Evolutionary conservation across 2,888 invertebrate species (phyloP).

Genomic region (Orchestes rusci): DNA sequence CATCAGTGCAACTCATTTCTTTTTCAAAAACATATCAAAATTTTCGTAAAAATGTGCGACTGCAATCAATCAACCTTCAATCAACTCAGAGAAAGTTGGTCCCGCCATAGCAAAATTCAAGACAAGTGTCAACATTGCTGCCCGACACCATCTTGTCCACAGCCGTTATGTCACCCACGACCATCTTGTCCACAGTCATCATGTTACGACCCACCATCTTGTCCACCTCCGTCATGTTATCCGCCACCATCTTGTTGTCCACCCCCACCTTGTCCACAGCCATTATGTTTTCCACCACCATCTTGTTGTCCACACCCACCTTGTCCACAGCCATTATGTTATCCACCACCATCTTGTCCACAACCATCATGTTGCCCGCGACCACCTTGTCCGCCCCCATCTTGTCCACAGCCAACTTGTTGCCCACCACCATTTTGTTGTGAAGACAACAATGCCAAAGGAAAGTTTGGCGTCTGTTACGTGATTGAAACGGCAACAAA

Average conservation of each 20-base stretch:
- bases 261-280: no score
- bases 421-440: constrained; percentile 6
- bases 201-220: no score
- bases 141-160: background rate
- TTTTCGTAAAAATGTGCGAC: constrained; percentile 17
- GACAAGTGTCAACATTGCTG: background rate
- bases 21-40: constrained; percentile 10
- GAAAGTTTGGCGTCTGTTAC: constrained; percentile 40
- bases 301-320: no score
- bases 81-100: constrained; percentile 18
- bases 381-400: background rate
- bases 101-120: constrained; percentile 12
- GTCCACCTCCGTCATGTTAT: no score
- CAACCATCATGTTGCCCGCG: no score
- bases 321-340: no score
- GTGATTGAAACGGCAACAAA: constrained; percentile 35
- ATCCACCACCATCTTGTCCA: no score
- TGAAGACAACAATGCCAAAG: constrained; percentile 29
- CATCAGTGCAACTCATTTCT: no score
- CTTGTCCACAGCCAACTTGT: constrained; percentile 5
- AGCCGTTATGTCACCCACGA: no score
- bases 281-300: no score
- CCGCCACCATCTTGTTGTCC: no score
- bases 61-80: constrained; percentile 14
- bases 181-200: no score